Evolutionary conservation across 2,797 vertebrate genomes (phyloP), one percentile per base, ranked within the genome.

Genomic region (Aphelocoma californica): DNA sequence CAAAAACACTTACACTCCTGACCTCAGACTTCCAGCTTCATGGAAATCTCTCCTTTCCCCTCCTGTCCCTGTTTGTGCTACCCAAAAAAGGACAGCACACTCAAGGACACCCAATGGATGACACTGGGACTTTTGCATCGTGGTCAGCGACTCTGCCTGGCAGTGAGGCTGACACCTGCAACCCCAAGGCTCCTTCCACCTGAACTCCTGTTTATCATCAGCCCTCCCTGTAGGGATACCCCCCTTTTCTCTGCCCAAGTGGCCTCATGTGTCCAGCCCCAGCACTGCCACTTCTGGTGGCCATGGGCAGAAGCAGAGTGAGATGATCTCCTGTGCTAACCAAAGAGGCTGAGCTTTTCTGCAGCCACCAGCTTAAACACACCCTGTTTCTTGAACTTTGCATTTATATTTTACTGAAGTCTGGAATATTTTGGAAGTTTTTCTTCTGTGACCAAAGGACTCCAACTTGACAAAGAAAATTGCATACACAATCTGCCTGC

Each of bases 61-160:
- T 54, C 53, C 16, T 4, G 2, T 21, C 14, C 13, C 16, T 2
- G 0, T 24, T 31, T 58, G 51, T 56, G n/a, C n/a, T 56, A 20
- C 40, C 18, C 0, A 1, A 21, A 58, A 36, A 64, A 66, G 31
- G 42, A n/a, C 26, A 54, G 51, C 17, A 17, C 9, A 13, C 32
- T 34, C 50, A 45, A 20, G 40, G 28, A 23, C 64, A 62, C 1
- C 5, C 7, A 3, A 1, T 0, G 1, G 36, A 6, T 60, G 51
- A 20, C 31, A 12, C 5, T 9, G 26, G 56, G 40, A 14, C 9
- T 70, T 28, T 29, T 69, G 51, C 28, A 7, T 18, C 10, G 3
- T 0, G 2, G 9, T 25, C 21, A 31, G 40, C 19, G 38, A 6
- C 42, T 56, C 31, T 2, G 1, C 48, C 60, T 62, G 48, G 53